Evolutionary conservation across 2,113 vertebrate genomes (phyloP), one percentile per base, ranked within the genome.

Genomic region (Brevimyrus niger): DNA sequence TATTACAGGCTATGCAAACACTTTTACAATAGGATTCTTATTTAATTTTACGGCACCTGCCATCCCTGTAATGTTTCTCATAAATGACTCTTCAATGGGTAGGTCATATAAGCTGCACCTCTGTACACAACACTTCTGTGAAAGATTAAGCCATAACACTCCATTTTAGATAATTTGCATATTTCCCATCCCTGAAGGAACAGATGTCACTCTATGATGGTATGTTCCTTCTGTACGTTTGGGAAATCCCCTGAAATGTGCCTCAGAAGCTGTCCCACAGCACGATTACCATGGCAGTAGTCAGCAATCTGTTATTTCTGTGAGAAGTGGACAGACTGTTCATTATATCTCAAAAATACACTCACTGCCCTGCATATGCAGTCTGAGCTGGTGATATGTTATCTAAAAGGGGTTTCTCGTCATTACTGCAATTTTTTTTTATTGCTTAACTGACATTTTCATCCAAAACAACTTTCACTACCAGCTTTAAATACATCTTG

Each of bases 251-350:
- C 23, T 8, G 19, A 44, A 46, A 46, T 46, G 44, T 31, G 4
- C 61, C 13, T 76, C 47, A 15, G 58, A 23, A 61, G 44, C 2
- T 88, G 9, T 83, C 86, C 48, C 23, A 35, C 50, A 58, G 47
- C 38, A 55, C 8, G 65, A 13, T 69, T 87, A 48, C 65, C n/a
- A 53, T 9, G 82, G 53, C 55, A 51, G 42, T 2, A 31, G 61
- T 89, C 58, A 87, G 82, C 80, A 87, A 87, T 21, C 73, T 88
- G 55, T 88, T 84, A 88, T 88, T 47, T 85, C 44, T 73, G 86
- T 31, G n/a, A 76, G 88, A 88, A 46, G 86, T 27, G 61, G 86
- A 89, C 90, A 89, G 80, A 42, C 42, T 47, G 31, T 83, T 35
- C 38, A 46, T 47, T 83, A 21, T 46, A 31, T 47, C 82, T 23